Conservation (phyloP, 2,797 vertebrate species). For the Schizothorax lantsangensis region DNA sequence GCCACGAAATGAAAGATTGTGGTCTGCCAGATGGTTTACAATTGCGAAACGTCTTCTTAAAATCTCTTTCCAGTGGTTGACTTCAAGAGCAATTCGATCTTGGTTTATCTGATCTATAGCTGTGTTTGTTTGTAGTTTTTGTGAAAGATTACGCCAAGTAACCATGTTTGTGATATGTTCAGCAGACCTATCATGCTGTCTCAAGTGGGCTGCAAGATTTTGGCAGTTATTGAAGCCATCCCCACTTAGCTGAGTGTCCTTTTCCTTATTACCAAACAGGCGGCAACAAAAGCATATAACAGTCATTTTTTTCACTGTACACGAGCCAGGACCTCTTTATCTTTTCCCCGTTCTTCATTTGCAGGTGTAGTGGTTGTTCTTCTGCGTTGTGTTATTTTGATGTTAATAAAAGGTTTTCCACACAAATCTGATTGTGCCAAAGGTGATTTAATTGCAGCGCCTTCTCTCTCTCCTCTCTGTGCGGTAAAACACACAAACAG, state of each 20-base stretch:
- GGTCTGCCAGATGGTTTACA: constrained; percentile 41
- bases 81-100: constrained; percentile 37
- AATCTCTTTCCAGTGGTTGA: constrained; percentile 45
- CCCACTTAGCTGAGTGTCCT: background rate
- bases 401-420: no score
- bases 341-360: background rate
- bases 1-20: constrained; percentile 43
- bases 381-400: no score
- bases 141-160: constrained; percentile 25
- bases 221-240: constrained; percentile 40
- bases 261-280: background rate
- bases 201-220: constrained; percentile 20
- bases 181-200: constrained; percentile 26
- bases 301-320: constrained; percentile 25
- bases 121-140: constrained; percentile 27
- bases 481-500: no score
- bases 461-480: no score
- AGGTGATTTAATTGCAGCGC: no score
- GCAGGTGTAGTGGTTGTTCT: background rate
- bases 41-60: constrained; percentile 39
- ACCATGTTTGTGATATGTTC: constrained; percentile 38
- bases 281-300: constrained; percentile 46
- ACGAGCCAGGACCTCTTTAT: constrained; percentile 25
- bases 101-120: constrained; percentile 31
- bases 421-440: no score